Percentiles rank a stretch among this genome's conserved stretches.
These are phyloP conservation scores for Oopsacas minuta DNA, from an alignment of 37 sponge, comb jelly and placozoan genomes.

Conservation along the genomic window DNA sequence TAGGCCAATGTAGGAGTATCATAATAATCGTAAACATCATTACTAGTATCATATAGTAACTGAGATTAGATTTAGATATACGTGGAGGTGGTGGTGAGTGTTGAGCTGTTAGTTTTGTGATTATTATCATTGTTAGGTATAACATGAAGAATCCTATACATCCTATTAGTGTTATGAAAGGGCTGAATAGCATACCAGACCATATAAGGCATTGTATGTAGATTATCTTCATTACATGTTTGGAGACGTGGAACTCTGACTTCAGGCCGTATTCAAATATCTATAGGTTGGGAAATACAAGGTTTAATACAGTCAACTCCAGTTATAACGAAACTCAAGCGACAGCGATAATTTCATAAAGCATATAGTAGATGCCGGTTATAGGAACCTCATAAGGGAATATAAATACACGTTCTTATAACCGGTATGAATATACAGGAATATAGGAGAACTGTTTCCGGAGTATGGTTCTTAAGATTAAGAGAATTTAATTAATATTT, in stretches of 20 bases:
- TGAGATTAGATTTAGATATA: neutral
- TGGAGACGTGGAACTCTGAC: neutral
- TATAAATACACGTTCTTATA: neutral
- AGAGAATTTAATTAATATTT: too few species aligned
- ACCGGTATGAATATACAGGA: neutral
- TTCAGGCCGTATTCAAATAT: neutral
- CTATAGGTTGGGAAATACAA: too few species aligned
- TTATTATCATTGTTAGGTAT: neutral
- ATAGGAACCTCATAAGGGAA: too few species aligned
- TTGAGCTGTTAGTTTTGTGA: neutral
- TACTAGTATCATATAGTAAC: neutral
- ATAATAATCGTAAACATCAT: neutral
- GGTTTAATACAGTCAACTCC: too few species aligned
- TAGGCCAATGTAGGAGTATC: neutral
- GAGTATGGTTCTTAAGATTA: too few species aligned
- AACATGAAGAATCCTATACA: neutral
- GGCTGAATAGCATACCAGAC: neutral
- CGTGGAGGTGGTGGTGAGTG: neutral
- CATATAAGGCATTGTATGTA: neutral
- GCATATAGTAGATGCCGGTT: too few species aligned
- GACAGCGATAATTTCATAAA: too few species aligned
- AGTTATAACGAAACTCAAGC: too few species aligned
- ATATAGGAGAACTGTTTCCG: too few species aligned
- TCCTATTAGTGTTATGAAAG: neutral
- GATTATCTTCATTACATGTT: neutral